Evolutionary conservation across 2,888 invertebrate species (phyloP).

Genomic region (Colostygia pectinataria): DNA sequence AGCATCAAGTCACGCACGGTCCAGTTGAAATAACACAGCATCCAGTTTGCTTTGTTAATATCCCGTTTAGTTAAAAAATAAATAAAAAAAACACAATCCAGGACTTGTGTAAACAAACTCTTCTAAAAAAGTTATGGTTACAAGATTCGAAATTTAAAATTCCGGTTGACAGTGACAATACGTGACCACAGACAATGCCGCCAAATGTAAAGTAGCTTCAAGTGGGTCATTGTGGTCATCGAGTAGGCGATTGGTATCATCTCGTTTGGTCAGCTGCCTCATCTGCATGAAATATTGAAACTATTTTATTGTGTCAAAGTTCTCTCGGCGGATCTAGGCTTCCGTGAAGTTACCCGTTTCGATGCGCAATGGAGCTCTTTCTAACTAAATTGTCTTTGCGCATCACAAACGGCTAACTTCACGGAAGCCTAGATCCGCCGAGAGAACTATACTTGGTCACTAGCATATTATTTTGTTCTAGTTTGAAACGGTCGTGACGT

Average conservation of each 20-base stretch:
- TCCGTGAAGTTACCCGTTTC: no score
- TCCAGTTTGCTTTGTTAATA: constrained; percentile 57
- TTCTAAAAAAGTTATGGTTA: constrained; percentile 12
- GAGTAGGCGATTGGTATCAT: constrained; percentile 49
- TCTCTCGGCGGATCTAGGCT: no score
- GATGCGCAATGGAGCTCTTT: no score
- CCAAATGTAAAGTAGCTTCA: constrained; percentile 42
- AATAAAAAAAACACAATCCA: constrained; percentile 39
- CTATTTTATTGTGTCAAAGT: no score
- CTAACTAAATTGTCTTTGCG: no score
- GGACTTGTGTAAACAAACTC: constrained; percentile 31
- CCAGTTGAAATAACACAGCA: constrained; percentile 81
- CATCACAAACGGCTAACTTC: no score
- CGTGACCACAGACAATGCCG: constrained; percentile 75
- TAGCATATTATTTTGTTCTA: no score
- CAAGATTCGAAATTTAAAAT: constrained; percentile 27
- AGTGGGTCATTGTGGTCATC: constrained; percentile 26
- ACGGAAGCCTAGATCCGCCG: no score
- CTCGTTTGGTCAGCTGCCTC: constrained; percentile 57
- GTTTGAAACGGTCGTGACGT: no score
- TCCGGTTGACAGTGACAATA: constrained; percentile 49
- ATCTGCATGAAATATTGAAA: constrained; percentile 10
- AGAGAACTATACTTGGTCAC: no score
- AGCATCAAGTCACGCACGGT: constrained; percentile 58
- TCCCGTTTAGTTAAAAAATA: constrained; percentile 36